Base-by-base conservation (phyloP, 2,888 invertebrate species). In the Lepidochrysops patricia region DNA sequence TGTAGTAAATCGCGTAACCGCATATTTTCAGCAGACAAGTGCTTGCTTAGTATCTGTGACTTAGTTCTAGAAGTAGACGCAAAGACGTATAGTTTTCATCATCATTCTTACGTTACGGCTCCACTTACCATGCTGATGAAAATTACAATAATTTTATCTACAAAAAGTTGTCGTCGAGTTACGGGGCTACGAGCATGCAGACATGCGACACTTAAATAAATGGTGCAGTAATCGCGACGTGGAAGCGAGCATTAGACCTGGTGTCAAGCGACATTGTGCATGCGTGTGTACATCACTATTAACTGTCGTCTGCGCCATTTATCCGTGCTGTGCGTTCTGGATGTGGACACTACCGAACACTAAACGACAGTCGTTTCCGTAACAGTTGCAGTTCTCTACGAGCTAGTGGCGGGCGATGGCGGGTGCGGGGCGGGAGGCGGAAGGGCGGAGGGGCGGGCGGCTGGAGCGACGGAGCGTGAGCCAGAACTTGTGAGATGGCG, bases 401-500 rank as follows among this genome's bases (percentile, higher is more conserved):
- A 27, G 50, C 29, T 52, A 26, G 27, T 43, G 71, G 67, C 66
- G 65, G 71, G 66, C 52, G 66, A 66, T 66, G 70, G 71, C 66
- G 73, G 68, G 74, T 68, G 64, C 65, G 65, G 71, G 69, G 71
- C 66, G 68, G 63, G 59, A 60, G 61, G 67, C 61, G 62, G 64
- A 59, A 64, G 65, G 66, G 63, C 61, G 62, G 61, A 64, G 61
- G 66, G 82, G 82, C 84, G 77, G 63, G 58, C 60, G 61, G 67
- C 60, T 62, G 64, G 60, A 64, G 63, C 65, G 66, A 64, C 61
- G 62, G 62, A 65, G 61, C 67, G 82, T 23, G 82, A 84, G 77
- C 84, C 84, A 82, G 89, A 88, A 89, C 89, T 89, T 86, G 86
- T 89, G 89, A 90, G 89, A 90, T 89, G 89, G 89, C 89, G 79